These are phyloP conservation scores for Diplosoma virens DNA, from an alignment of 23 tunicate genomes.

Conservation along the genomic window DNA sequence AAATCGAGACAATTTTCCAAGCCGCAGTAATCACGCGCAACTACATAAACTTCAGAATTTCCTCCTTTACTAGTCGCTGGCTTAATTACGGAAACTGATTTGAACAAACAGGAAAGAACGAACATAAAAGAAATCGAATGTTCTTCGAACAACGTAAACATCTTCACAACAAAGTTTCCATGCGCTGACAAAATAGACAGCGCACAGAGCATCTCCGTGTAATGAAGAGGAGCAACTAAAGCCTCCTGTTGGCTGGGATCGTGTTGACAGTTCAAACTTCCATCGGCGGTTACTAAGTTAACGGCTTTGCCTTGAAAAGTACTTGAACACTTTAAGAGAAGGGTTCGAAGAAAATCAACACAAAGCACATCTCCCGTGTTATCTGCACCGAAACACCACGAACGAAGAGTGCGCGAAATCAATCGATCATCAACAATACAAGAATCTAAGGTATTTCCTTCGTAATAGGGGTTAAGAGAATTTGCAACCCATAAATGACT, in stretches of 20 bases:
- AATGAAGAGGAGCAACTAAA: slow-evolving; percentile 54
- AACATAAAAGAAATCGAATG: slow-evolving; percentile 62
- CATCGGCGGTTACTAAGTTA: slow-evolving; percentile 77
- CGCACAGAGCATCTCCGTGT: slow-evolving; percentile 50
- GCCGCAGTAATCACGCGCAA: slow-evolving; percentile 59
- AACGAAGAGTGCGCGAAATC: slow-evolving; percentile 50
- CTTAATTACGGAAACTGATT: slow-evolving; percentile 44
- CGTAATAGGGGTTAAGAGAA: slow-evolving; percentile 92
- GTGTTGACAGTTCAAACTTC: slow-evolving; percentile 70
- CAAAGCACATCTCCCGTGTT: slow-evolving; percentile 83
- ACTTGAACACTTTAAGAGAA: slow-evolving; percentile 5
- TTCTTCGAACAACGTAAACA: slow-evolving; percentile 79
- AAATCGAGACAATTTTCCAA: slow-evolving; percentile 4
- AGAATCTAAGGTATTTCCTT: slow-evolving; percentile 73
- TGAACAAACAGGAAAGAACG: slow-evolving; percentile 50
- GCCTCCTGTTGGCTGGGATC: slow-evolving; percentile 71
- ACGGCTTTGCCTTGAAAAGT: slow-evolving; percentile 23
- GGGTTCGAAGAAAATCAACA: slow-evolving; percentile 11
- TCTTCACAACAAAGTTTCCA: slow-evolving; percentile 74
- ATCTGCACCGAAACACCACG: slow-evolving; percentile 93
- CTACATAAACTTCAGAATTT: slow-evolving; percentile 85
- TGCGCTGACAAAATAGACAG: slow-evolving; percentile 31
- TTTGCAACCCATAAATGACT: slow-evolving; percentile 74
- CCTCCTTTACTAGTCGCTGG: slow-evolving; percentile 93
- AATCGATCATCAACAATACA: slow-evolving; percentile 84